phyloP scores from a whole-genome alignment of 2,113 vertebrate species.

The Illadopsis cleaveri region DNA sequence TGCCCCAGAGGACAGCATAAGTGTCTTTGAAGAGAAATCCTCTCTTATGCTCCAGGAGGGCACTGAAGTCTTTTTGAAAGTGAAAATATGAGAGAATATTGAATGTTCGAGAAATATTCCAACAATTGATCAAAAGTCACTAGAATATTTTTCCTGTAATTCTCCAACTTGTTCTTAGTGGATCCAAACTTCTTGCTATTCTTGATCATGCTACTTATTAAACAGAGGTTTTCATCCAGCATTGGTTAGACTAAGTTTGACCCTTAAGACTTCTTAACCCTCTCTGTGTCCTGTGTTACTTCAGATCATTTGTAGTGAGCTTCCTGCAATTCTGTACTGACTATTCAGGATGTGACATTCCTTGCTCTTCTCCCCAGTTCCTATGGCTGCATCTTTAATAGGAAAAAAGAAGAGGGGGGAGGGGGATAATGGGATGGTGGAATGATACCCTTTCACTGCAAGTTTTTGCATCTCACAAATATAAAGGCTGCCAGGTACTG shows the following conservation, averaged over 20 bases:
- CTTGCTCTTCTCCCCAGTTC: background rate
- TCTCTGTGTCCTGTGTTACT: background rate
- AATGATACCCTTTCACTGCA: background rate
- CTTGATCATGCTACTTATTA: background rate
- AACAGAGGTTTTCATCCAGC: background rate
- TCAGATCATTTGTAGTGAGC: background rate
- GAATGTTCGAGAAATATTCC: background rate
- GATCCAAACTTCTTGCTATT: background rate
- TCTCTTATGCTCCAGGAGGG: background rate
- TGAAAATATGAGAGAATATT: slow-evolving; percentile 15
- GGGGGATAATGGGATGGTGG: background rate
- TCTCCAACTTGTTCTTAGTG: background rate
- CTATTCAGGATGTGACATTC: background rate
- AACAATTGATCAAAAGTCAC: background rate
- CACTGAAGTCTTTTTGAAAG: background rate
- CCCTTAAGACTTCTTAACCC: background rate
- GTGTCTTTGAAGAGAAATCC: background rate
- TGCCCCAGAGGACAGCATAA: background rate
- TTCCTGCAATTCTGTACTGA: background rate
- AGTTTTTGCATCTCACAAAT: background rate
- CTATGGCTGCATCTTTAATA: background rate
- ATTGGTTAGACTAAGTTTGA: background rate
- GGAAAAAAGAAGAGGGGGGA: accelerated
- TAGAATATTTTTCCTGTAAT: background rate
- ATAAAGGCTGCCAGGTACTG: background rate